Conservation (phyloP, 2,888 invertebrate species). For the Danaus chrysippus region DNA sequence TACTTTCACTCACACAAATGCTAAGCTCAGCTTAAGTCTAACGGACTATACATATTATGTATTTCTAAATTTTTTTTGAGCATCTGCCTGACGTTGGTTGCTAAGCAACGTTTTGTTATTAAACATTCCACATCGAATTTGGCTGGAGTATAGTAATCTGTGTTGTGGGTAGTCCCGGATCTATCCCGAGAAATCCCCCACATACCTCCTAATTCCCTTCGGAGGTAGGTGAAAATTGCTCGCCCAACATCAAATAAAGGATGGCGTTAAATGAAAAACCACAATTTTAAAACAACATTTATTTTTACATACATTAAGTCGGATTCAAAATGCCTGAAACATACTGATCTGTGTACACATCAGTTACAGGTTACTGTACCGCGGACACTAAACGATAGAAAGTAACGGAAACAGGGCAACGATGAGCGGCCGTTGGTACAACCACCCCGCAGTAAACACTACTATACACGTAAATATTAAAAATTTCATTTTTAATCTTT, state of each 20-base stretch:
- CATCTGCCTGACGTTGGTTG: no score
- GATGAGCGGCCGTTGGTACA: slow-evolving; percentile 63
- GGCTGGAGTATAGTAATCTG: no score
- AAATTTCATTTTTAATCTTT: slow-evolving; percentile 71
- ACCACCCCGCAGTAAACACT: slow-evolving; percentile 66
- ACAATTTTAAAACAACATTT: slow-evolving; percentile 79
- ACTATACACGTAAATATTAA: slow-evolving; percentile 74
- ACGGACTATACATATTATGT: no score
- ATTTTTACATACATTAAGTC: slow-evolving; percentile 80
- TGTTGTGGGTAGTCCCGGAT: no score
- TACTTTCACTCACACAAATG: no score
- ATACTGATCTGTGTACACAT: slow-evolving; percentile 77
- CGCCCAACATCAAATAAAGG: slow-evolving; percentile 3
- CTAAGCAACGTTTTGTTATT: no score
- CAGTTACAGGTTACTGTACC: slow-evolving; percentile 71
- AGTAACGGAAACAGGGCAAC: slow-evolving; percentile 52
- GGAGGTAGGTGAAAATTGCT: no score
- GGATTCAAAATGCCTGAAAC: slow-evolving; percentile 79
- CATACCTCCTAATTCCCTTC: no score
- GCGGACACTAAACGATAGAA: slow-evolving; percentile 74
- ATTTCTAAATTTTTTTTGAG: no score
- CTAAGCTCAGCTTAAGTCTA: no score
- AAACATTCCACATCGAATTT: no score
- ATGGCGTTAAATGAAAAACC: slow-evolving; percentile 55
- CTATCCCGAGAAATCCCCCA: no score